These are phyloP conservation scores for Kryptolebias marmoratus DNA, from an alignment of 2,113 vertebrate species.

Conservation along the genomic window DNA sequence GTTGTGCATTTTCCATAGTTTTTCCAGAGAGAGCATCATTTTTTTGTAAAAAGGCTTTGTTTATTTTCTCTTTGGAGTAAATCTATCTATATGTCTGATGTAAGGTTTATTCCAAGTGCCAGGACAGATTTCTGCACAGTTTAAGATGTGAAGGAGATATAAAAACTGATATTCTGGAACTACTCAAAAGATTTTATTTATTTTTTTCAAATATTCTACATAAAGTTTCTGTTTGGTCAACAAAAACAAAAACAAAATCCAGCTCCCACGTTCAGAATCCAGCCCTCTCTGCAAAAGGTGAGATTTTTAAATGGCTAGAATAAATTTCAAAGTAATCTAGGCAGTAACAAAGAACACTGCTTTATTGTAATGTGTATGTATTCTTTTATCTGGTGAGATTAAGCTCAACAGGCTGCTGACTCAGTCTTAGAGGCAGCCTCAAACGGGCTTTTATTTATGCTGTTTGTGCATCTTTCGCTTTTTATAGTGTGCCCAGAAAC, in stretches of 20 bases:
- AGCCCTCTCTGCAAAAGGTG: conserved; percentile 11
- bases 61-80: too few relatives aligned
- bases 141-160: too few relatives aligned
- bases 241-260: background rate
- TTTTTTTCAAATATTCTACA: too few relatives aligned
- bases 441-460: conserved; percentile 37
- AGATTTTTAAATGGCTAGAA: conserved; percentile 3
- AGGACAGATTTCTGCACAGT: too few relatives aligned
- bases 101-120: too few relatives aligned
- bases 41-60: too few relatives aligned
- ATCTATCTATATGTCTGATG: too few relatives aligned
- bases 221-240: too few relatives aligned
- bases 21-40: too few relatives aligned
- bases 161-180: too few relatives aligned
- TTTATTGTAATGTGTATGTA: conserved; percentile 23
- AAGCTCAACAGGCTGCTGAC: conserved; percentile 35
- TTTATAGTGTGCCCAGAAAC: conserved; percentile 8
- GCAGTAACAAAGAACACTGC: conserved; percentile 9
- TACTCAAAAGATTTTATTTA: too few relatives aligned
- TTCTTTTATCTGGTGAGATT: conserved; percentile 27
- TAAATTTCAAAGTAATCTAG: conserved; percentile 24
- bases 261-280: background rate
- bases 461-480: conserved; percentile 34
- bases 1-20: background rate
- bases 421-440: conserved; percentile 18